Conservation (phyloP, 2,797 vertebrate genomes). For the Acipenser ruthenus region DNA sequence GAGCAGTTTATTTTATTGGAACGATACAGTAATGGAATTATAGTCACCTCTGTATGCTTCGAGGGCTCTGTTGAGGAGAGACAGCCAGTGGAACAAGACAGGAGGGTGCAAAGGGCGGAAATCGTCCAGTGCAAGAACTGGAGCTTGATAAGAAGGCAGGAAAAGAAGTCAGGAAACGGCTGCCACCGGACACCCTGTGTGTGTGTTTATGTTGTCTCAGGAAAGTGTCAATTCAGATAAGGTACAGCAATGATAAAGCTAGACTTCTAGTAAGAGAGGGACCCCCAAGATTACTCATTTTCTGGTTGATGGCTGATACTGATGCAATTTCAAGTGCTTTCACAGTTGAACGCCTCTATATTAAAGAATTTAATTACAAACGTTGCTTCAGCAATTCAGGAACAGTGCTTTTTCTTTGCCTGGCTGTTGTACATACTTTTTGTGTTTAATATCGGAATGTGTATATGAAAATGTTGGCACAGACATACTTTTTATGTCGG, state of each 20-base stretch:
- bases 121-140: conserved; percentile 11
- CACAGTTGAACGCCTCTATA: neutral
- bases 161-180: conserved; percentile 13
- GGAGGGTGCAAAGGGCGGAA: neutral
- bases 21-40: conserved; percentile 34
- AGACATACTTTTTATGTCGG: too few relatives aligned
- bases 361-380: too few relatives aligned
- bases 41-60: conserved; percentile 24
- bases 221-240: conserved; percentile 11
- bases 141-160: conserved; percentile 1
- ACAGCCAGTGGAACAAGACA: neutral
- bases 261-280: neutral
- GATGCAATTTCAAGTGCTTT: neutral
- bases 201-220: conserved; percentile 5
- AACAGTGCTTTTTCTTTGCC: too few relatives aligned
- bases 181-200: neutral
- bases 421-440: too few relatives aligned
- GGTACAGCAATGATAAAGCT: conserved; percentile 6
- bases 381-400: neutral
- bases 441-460: too few relatives aligned
- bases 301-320: neutral
- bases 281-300: neutral
- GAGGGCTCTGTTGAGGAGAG: too few relatives aligned
- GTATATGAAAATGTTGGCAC: too few relatives aligned
- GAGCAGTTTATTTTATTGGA: conserved; percentile 14